Evolutionary conservation across 2,113 vertebrate species (phyloP).

Genomic region (Tor tambroides): DNA sequence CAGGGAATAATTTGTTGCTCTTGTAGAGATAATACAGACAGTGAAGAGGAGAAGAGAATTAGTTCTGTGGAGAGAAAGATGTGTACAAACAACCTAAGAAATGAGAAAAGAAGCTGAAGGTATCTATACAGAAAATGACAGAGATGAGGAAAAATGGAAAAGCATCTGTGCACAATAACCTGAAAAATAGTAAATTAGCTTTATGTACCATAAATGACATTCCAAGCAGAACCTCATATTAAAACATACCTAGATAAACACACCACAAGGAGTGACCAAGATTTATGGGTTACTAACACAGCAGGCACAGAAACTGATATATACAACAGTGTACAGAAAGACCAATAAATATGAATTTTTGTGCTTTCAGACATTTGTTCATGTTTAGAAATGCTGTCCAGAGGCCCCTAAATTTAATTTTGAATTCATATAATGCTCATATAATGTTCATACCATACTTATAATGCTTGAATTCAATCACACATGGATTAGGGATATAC

Average conservation of each 20-base stretch:
- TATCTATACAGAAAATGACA: background rate
- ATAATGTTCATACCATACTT: background rate
- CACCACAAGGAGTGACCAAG: background rate
- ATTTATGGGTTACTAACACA: slow-evolving; percentile 16
- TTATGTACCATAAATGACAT: background rate
- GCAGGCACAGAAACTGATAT: background rate
- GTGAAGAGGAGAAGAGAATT: background rate
- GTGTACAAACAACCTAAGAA: background rate
- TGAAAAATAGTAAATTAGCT: background rate
- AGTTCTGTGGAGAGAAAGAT: background rate
- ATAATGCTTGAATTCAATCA: slow-evolving; percentile 8
- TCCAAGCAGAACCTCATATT: slow-evolving; percentile 12
- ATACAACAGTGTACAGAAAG: background rate
- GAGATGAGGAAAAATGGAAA: background rate
- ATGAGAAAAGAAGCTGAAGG: background rate
- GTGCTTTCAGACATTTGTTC: slow-evolving; percentile 21
- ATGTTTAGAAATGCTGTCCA: background rate
- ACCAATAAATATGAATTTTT: background rate
- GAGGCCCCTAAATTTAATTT: background rate
- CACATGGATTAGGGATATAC: background rate
- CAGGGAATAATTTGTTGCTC: background rate
- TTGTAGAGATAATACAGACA: background rate
- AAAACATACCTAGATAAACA: background rate
- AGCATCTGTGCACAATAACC: background rate
- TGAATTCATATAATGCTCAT: slow-evolving; percentile 19